These are phyloP conservation scores for Darevskia mixta DNA, from an alignment of 2,797 vertebrate genomes.

Conservation along the genomic window DNA sequence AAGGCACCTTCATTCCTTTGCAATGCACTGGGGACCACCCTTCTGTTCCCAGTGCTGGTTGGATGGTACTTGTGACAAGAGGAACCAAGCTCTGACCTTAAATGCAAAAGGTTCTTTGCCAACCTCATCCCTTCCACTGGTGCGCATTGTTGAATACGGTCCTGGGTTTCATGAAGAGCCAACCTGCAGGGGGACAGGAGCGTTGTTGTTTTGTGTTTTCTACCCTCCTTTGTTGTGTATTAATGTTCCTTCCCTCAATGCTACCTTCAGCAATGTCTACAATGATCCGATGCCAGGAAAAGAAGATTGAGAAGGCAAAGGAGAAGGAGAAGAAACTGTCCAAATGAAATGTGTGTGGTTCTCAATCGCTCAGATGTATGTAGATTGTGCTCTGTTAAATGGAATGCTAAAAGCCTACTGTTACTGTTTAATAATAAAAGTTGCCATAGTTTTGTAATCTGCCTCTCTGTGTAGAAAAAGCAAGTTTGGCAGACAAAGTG, in stretches of 20 bases:
- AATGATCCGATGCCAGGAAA: conserved; percentile 72
- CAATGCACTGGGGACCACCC: no score
- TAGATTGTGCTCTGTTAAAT: conserved; percentile 36
- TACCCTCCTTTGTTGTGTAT: neutral
- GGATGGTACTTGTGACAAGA: no score
- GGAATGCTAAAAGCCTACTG: conserved; percentile 49
- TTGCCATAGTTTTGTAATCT: conserved; percentile 37
- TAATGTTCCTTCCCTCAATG: conserved; percentile 36
- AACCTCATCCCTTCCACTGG: neutral
- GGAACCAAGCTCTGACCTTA: neutral
- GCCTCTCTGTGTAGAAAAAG: conserved; percentile 43
- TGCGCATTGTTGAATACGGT: neutral
- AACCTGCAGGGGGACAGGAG: no score
- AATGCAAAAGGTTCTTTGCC: neutral
- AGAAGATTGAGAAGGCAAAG: conserved; percentile 74
- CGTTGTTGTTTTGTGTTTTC: no score
- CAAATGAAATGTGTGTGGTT: conserved; percentile 39
- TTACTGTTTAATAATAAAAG: conserved; percentile 67
- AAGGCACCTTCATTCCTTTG: no score
- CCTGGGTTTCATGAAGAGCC: neutral
- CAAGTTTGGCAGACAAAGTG: neutral
- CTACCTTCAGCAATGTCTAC: conserved; percentile 78
- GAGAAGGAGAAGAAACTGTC: conserved; percentile 70
- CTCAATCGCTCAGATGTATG: conserved; percentile 7
- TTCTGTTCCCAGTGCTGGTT: no score